Evolutionary conservation across 2,797 vertebrate species (phyloP).

Genomic region (Pogonophryne albipinna): DNA sequence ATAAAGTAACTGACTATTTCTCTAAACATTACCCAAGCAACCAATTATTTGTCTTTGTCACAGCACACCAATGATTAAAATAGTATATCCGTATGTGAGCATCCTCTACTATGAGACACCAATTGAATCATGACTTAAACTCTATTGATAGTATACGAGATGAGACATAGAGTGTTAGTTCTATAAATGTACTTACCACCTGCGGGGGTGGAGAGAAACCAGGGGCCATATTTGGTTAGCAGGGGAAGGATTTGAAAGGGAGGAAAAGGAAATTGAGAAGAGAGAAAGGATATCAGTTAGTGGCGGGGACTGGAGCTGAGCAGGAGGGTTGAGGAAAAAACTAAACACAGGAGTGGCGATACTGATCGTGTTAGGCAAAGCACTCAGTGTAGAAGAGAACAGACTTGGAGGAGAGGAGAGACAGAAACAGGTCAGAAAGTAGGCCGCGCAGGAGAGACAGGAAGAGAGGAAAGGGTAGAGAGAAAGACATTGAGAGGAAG

Average conservation of each 20-base stretch:
- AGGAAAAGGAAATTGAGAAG: slow-evolving; percentile 56
- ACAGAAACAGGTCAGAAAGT: slow-evolving; percentile 79
- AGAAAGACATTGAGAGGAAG: slow-evolving; percentile 12
- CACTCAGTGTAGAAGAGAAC: slow-evolving; percentile 60
- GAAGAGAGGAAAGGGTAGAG: slow-evolving; percentile 3
- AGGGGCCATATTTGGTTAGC: slow-evolving; percentile 68
- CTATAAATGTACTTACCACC: slow-evolving; percentile 82
- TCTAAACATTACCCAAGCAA: slow-evolving; percentile 2
- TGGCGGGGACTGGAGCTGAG: slow-evolving; percentile 14
- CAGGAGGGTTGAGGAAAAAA: slow-evolving; percentile 14
- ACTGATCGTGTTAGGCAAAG: slow-evolving; percentile 41
- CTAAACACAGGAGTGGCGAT: slow-evolving; percentile 24
- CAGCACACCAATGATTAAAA: neutral
- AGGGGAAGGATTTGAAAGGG: slow-evolving; percentile 53
- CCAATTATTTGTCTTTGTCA: neutral
- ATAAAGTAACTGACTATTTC: neutral
- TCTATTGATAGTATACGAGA: neutral
- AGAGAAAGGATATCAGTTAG: slow-evolving; percentile 66
- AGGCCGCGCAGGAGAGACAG: slow-evolving; percentile 49
- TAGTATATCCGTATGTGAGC: neutral
- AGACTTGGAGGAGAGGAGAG: slow-evolving; percentile 64
- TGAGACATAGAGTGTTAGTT: slow-evolving; percentile 36
- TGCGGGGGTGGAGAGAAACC: slow-evolving; percentile 71
- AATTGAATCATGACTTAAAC: slow-evolving; percentile 7
- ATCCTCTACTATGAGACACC: slow-evolving; percentile 1